These are phyloP conservation scores for Acyrthosiphon pisum DNA, from an alignment of 1,140 invertebrate genomes.

Conservation along the genomic window DNA sequence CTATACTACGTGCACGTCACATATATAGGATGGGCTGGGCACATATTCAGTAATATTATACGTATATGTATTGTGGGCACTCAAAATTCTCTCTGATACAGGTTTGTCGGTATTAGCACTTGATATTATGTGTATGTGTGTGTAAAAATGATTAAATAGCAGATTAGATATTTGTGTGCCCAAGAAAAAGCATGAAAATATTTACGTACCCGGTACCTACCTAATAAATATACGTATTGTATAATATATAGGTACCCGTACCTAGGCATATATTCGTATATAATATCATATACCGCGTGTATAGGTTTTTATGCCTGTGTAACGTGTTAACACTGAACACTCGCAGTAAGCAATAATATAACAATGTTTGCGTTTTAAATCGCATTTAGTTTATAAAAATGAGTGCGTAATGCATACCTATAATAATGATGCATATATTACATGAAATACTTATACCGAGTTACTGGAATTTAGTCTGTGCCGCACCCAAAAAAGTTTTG, in stretches of 20 bases:
- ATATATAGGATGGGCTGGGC: not conserved
- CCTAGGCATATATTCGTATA: not conserved
- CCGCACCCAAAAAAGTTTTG: not conserved
- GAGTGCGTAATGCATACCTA: not conserved
- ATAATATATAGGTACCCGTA: not conserved
- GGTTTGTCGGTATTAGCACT: conserved; percentile 1
- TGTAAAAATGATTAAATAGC: not conserved
- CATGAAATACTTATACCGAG: not conserved
- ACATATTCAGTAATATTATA: not conserved
- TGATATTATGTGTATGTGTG: not conserved
- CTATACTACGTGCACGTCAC: no score
- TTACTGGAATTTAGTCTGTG: not conserved
- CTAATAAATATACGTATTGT: not conserved
- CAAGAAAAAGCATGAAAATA: not conserved
- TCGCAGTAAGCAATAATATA: not conserved
- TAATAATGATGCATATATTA: not conserved
- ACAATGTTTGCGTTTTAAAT: not conserved
- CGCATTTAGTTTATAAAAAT: not conserved
- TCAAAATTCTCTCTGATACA: not conserved
- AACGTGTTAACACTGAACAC: not conserved
- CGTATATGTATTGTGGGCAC: not conserved
- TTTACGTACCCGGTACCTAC: not conserved
- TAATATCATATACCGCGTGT: not conserved
- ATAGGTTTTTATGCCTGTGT: not conserved
- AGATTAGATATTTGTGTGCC: not conserved